phyloP scores from a whole-genome alignment of 2,888 invertebrate genomes.

The Tuta absoluta region DNA sequence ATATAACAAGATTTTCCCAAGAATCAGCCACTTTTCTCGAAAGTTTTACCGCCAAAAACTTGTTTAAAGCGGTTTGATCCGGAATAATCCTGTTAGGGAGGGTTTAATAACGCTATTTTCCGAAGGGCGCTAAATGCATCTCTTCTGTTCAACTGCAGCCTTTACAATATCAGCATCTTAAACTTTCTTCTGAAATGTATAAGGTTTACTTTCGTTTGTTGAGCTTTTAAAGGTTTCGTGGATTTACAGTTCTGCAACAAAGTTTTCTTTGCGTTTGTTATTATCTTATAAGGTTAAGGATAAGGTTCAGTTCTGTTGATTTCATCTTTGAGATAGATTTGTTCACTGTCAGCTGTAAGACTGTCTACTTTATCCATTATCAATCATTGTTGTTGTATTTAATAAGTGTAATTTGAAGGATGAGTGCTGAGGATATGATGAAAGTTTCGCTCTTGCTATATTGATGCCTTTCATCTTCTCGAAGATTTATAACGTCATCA shows the following conservation, averaged over 20 bases:
- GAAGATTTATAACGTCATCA: constrained; percentile 32
- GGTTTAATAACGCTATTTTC: constrained; percentile 50
- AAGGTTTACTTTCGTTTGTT: constrained; percentile 15
- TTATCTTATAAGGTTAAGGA: constrained; percentile 28
- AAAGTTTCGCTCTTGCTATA: constrained; percentile 42
- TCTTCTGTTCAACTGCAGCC: constrained; percentile 32
- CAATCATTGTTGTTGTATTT: constrained; percentile 67
- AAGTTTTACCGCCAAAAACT: not conserved
- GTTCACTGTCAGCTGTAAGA: constrained; percentile 37
- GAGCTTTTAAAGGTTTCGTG: not conserved
- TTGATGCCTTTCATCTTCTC: constrained; percentile 34
- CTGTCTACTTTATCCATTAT: constrained; percentile 51
- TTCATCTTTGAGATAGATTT: not conserved
- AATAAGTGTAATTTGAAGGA: constrained; percentile 66
- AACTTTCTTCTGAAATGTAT: not conserved
- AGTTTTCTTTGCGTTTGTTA: constrained; percentile 30
- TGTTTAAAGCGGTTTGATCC: constrained; percentile 43
- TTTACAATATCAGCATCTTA: constrained; percentile 13
- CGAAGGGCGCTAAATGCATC: constrained; percentile 49
- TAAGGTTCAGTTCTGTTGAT: constrained; percentile 32
- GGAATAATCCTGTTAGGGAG: constrained; percentile 51
- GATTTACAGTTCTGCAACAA: constrained; percentile 25
- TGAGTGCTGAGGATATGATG: constrained; percentile 39
- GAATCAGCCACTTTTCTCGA: not conserved
- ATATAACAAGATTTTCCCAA: not conserved